phyloP scores from a whole-genome alignment of 2,797 vertebrate genomes.

The Adrianichthys oophorus region DNA sequence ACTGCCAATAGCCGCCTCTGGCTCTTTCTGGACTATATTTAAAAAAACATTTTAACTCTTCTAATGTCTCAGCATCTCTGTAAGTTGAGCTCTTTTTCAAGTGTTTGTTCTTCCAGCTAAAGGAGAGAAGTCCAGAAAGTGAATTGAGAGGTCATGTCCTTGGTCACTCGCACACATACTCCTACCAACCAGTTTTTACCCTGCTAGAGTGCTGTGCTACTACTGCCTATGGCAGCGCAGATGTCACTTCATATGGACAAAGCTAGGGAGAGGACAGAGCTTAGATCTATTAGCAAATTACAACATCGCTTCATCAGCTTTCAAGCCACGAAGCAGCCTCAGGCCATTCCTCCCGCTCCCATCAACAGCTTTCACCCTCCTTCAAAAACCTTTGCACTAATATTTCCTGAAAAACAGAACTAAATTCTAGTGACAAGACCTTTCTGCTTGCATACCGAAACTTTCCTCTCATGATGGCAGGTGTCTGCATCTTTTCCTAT shows the following conservation, averaged over 20 bases:
- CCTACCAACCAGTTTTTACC: conserved; percentile 28
- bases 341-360: conserved; percentile 35
- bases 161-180: conserved; percentile 17
- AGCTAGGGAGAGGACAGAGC: conserved; percentile 44
- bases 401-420: conserved; percentile 6
- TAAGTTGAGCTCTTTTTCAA: conserved; percentile 12
- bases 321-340: conserved; percentile 49
- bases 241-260: conserved; percentile 62
- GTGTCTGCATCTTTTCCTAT: conserved; percentile 18
- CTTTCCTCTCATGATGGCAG: conserved; percentile 16
- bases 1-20: conserved; percentile 47
- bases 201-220: conserved; percentile 19
- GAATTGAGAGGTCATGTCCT: conserved; percentile 42
- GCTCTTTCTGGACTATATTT: conserved; percentile 32
- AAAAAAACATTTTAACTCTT: conserved; percentile 28
- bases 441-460: conserved; percentile 27
- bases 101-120: conserved; percentile 22
- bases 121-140: conserved; percentile 16
- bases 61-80: conserved; percentile 35
- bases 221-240: conserved; percentile 51
- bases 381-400: conserved; percentile 41
- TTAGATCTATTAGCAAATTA: conserved; percentile 64
- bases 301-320: conserved; percentile 59
- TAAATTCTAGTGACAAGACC: conserved; percentile 39
- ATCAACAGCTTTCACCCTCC: conserved; percentile 49